phyloP scores from a whole-genome alignment of 1,140 invertebrate species.

The Nomia melanderi region DNA sequence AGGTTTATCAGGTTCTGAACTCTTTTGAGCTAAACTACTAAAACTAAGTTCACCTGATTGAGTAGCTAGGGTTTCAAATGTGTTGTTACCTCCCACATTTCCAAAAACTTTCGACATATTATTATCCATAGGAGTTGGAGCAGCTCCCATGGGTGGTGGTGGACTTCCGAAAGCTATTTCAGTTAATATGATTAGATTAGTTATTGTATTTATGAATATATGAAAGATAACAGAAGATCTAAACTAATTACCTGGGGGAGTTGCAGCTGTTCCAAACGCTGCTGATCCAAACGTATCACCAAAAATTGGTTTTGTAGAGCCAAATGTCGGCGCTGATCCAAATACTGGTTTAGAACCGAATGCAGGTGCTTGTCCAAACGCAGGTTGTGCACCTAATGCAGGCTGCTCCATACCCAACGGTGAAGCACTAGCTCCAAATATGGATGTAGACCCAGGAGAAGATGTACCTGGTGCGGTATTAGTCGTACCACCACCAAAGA shows the following conservation, averaged over 20 bases:
- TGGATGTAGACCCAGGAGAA: constrained; percentile 16
- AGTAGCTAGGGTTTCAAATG: constrained; percentile 74
- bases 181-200: not conserved
- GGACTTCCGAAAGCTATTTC: constrained; percentile 73
- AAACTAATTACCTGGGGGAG: constrained; percentile 47
- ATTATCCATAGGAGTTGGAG: constrained; percentile 64
- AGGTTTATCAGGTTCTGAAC: constrained; percentile 69
- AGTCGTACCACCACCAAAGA: constrained; percentile 51
- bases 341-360: constrained; percentile 75
- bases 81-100: constrained; percentile 63
- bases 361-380: constrained; percentile 61
- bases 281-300: constrained; percentile 63
- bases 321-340: constrained; percentile 63
- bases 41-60: constrained; percentile 76
- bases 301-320: constrained; percentile 61
- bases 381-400: constrained; percentile 56
- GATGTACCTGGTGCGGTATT: constrained; percentile 21
- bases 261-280: constrained; percentile 53
- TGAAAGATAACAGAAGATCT: not conserved
- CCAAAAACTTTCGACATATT: constrained; percentile 75
- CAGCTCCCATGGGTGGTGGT: constrained; percentile 65
- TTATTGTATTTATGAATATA: not conserved
- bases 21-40: constrained; percentile 76
- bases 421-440: constrained; percentile 49
- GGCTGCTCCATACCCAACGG: constrained; percentile 50